phyloP scores from a whole-genome alignment of 2,888 invertebrate species.

The Crioceris asparagi region DNA sequence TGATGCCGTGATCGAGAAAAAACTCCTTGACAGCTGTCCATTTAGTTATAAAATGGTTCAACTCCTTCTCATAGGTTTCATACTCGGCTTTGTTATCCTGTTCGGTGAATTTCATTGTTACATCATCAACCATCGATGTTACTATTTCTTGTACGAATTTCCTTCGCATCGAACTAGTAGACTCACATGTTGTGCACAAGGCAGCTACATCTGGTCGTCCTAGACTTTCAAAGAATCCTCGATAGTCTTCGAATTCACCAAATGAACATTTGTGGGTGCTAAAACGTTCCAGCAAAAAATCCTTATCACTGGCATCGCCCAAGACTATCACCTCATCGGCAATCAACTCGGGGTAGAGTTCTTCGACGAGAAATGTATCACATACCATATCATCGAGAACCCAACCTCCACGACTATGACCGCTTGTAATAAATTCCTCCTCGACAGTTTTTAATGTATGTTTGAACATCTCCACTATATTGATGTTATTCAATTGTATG shows the following conservation, averaged over 20 bases:
- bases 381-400: constrained; percentile 16
- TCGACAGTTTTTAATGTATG: constrained; percentile 37
- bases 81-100: constrained; percentile 1
- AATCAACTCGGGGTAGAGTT: constrained; percentile 38
- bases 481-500: constrained; percentile 38
- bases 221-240: constrained; percentile 26
- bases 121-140: constrained; percentile 18
- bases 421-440: constrained; percentile 27
- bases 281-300: constrained; percentile 25
- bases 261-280: neutral
- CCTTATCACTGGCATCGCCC: constrained; percentile 39
- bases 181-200: constrained; percentile 21
- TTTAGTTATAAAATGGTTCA: constrained; percentile 21
- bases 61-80: constrained; percentile 17
- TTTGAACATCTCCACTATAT: constrained; percentile 38
- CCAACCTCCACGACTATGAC: constrained; percentile 36
- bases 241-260: constrained; percentile 24
- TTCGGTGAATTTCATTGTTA: neutral
- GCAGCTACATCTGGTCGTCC: constrained; percentile 27
- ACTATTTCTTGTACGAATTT: constrained; percentile 15
- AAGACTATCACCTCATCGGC: constrained; percentile 48
- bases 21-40: constrained; percentile 22
- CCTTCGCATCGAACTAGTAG: constrained; percentile 12
- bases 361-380: constrained; percentile 41
- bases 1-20: constrained; percentile 20